These are phyloP conservation scores for Geococcyx californianus DNA, from an alignment of 2,113 vertebrate genomes.

Conservation along the genomic window DNA sequence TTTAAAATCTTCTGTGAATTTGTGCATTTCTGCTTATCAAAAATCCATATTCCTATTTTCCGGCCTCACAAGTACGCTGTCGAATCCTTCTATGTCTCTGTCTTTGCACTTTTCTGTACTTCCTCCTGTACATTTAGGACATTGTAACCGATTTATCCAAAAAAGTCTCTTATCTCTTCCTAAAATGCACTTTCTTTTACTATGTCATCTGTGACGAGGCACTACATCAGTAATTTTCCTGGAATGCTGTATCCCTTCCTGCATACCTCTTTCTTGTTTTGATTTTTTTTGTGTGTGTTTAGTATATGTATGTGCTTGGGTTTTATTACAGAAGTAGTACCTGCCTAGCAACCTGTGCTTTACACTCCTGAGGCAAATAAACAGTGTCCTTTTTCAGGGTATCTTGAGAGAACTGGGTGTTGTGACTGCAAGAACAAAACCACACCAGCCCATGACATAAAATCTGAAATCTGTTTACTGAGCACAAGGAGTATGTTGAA, in stretches of 20 bases:
- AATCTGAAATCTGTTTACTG: neutral
- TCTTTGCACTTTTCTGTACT: neutral
- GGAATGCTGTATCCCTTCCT: neutral
- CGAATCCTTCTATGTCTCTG: neutral
- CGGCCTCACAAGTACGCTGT: neutral
- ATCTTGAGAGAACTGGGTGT: neutral
- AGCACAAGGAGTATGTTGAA: rapidly evolving
- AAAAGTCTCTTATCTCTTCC: neutral
- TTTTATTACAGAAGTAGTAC: neutral
- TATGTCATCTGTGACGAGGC: neutral
- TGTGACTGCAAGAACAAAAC: neutral
- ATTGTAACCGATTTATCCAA: neutral
- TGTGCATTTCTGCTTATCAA: neutral
- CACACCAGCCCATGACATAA: neutral
- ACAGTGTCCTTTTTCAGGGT: neutral
- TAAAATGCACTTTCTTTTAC: neutral
- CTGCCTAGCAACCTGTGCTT: neutral
- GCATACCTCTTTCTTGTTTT: neutral
- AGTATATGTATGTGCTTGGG: rapidly evolving
- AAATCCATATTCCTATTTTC: neutral
- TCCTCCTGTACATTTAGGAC: neutral
- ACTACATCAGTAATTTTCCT: neutral
- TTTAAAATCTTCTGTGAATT: neutral
- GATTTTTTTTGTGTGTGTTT: neutral
- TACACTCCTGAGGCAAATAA: neutral